Base-by-base conservation (phyloP, 2,113 vertebrate species). In the Aramus guarauna region DNA sequence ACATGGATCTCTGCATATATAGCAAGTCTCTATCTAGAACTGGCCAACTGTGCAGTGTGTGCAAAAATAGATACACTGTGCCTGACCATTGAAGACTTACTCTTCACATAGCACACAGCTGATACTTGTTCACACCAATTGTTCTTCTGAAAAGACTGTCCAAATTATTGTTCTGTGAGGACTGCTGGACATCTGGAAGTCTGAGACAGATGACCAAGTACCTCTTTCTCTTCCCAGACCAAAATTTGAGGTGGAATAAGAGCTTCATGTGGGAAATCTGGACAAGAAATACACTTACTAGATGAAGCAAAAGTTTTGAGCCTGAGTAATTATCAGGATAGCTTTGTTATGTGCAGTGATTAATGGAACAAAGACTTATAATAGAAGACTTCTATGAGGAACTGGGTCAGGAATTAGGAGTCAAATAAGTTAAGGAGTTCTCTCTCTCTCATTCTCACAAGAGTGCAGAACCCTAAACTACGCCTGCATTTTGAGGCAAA, bases 1-100 rank as follows among this genome's bases (percentile, higher is more conserved):
- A 2, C 0, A 5, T 3, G 18, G 48, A n/a, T 55, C 32, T 62
- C 30, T 43, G 39, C 53, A 29, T 11, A 0, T 20, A 14, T 10
- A 69, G 36, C 50, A 16, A 45, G 2, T 10, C 17, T 23, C 41
- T 68, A 27, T 29, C 15, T 71, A 39, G 18, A 78, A 50, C 50
- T 48, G 48, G 5, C 43, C 86, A 64, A 55, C 37, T 87, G n/a
- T 79, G 55, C 55, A 17, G 9, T 8, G 47, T 62, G 48, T 48
- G 91, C 73, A 75, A 13, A 77, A 50, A 26, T 0, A 37, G 34
- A 59, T 32, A 32, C 23, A 5, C 60, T 64, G 43, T 53, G 55
- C 71, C 43, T 69, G 17, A n/a, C 10, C 8, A 37, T 36, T 37
- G 58, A n/a, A 15, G 55, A 5, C 29, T 71, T 41, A 16, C 15